These are phyloP conservation scores for Campylorhamphus procurvoides DNA, from an alignment of 2,113 vertebrate species.

Conservation along the genomic window DNA sequence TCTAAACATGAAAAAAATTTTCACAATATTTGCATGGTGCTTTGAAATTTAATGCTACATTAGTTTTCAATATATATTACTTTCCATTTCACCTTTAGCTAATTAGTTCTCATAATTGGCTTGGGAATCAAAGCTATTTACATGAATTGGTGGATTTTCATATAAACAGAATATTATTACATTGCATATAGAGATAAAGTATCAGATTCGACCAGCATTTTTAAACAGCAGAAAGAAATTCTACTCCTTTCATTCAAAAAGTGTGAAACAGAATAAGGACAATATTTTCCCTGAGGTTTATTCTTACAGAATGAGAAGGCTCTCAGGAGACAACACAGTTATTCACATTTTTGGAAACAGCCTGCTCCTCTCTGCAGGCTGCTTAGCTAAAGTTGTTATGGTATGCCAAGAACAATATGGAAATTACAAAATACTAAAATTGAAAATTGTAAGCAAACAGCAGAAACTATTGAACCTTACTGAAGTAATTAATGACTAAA, in stretches of 20 bases:
- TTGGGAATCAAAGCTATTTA: not conserved
- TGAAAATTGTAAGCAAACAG: not conserved
- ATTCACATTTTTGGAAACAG: not conserved
- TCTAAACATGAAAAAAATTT: not conserved
- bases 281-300: not conserved
- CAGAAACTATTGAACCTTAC: not conserved
- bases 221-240: not conserved
- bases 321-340: not conserved
- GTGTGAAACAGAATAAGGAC: not conserved
- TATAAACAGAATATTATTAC: not conserved
- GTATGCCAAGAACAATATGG: accelerated
- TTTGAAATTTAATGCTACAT: not conserved
- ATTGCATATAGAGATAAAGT: not conserved
- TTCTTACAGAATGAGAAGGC: not conserved
- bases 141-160: not conserved
- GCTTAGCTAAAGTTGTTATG: not conserved
- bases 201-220: not conserved
- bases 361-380: not conserved
- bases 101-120: not conserved
- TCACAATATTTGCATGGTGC: not conserved
- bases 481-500: not conserved
- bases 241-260: not conserved
- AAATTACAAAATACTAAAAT: not conserved
- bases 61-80: not conserved
- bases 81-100: not conserved